These are phyloP conservation scores for Pipistrellus nathusii DNA, from an alignment of 2,797 vertebrate genomes.

Conservation along the genomic window DNA sequence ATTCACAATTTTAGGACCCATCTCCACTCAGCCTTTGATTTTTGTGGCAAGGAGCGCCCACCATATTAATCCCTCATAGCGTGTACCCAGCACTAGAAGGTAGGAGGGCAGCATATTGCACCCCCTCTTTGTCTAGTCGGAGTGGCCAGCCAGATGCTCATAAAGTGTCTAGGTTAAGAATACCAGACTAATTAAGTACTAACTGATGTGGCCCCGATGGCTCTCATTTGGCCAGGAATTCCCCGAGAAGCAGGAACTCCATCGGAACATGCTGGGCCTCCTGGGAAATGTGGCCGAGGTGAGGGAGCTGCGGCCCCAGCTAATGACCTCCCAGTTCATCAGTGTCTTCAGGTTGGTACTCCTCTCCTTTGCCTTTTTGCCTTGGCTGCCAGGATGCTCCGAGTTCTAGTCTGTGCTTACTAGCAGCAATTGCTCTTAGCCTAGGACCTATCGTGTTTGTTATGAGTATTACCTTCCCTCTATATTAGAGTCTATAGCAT, in stretches of 20 bases:
- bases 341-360: slow-evolving; percentile 95
- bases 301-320: slow-evolving; percentile 94
- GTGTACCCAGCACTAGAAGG: neutral
- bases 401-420: neutral
- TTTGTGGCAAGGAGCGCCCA: neutral
- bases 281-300: slow-evolving; percentile 98
- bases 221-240: slow-evolving; percentile 91
- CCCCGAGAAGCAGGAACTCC: slow-evolving; percentile 98
- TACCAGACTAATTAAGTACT: neutral
- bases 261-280: slow-evolving; percentile 98
- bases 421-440: neutral
- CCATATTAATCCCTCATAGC: no score
- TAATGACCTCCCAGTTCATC: slow-evolving; percentile 98
- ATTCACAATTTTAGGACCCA: neutral
- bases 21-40: neutral
- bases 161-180: neutral
- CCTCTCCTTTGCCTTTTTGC: neutral
- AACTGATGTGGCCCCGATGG: neutral
- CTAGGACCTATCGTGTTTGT: neutral
- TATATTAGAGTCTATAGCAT: no score
- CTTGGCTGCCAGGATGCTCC: slow-evolving; percentile 9
- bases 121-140: neutral
- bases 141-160: neutral
- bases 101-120: no score
- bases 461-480: neutral